Percentiles rank a stretch among this genome's conserved stretches.
phyloP scores from a whole-genome alignment of 2,797 vertebrate species.

The Pangasius mekongensis region DNA sequence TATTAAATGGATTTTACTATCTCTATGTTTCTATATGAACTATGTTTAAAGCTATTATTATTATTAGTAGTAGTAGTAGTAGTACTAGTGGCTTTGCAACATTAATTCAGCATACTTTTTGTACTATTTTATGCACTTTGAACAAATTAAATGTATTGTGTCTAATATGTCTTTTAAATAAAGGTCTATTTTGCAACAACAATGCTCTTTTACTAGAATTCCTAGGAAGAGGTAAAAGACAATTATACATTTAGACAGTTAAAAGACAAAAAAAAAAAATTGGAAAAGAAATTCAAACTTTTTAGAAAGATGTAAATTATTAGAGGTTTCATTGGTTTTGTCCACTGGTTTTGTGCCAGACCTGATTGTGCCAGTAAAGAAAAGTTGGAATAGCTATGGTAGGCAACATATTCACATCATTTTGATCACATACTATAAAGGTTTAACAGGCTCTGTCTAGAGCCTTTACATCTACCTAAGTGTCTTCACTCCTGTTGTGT shows the following conservation, averaged over 20 bases:
- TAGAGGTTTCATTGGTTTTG: background rate
- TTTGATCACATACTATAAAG: background rate
- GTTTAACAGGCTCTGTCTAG: background rate
- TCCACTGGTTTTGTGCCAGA: background rate
- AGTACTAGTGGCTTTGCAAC: background rate
- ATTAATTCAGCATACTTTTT: background rate
- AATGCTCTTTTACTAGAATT: background rate
- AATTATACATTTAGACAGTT: no score
- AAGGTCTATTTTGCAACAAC: conserved; percentile 13
- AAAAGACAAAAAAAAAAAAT: background rate
- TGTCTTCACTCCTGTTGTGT: background rate
- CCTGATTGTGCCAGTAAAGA: background rate
- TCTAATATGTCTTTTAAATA: background rate
- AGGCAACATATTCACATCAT: background rate
- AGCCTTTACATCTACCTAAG: background rate
- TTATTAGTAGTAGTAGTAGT: no score
- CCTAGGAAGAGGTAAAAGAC: no score
- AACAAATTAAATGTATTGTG: background rate
- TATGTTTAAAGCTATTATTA: background rate
- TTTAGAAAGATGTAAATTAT: no score
- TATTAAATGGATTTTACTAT: no score
- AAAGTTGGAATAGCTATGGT: background rate
- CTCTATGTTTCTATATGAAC: no score
- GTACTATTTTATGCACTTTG: background rate
- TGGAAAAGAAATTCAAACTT: no score